Conservation (phyloP, 1,140 invertebrate genomes). For the fruit fly (Drosophila melanogaster) region DNA sequence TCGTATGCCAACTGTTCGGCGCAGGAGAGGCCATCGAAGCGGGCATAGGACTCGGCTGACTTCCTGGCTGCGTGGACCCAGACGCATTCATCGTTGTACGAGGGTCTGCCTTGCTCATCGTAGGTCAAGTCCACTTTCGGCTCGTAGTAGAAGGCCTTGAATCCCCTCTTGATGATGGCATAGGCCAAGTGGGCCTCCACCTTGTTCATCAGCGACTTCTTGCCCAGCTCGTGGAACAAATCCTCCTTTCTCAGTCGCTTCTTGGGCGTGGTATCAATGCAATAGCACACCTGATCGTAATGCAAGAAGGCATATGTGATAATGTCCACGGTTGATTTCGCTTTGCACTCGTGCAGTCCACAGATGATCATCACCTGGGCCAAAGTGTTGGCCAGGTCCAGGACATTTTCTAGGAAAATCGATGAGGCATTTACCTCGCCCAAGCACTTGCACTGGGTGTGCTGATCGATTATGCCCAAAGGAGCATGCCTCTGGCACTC, state of each 20-base stretch:
- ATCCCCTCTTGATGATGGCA: constrained; percentile 74
- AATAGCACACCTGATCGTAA: constrained; percentile 81
- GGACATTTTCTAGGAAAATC: constrained; percentile 77
- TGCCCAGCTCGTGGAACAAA: constrained; percentile 77
- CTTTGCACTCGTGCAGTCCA: constrained; percentile 80
- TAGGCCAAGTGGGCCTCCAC: constrained; percentile 79
- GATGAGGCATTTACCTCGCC: constrained; percentile 79
- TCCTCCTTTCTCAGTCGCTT: constrained; percentile 78
- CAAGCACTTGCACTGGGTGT: constrained; percentile 73
- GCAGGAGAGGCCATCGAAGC: constrained; percentile 75
- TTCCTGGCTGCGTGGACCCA: constrained; percentile 80
- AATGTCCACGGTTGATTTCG: constrained; percentile 76
- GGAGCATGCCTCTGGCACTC: constrained; percentile 76
- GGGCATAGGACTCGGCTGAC: constrained; percentile 71
- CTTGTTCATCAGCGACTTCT: constrained; percentile 81
- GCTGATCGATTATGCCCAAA: constrained; percentile 71
- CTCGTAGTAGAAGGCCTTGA: constrained; percentile 80
- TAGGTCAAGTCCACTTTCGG: constrained; percentile 67
- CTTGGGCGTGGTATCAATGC: constrained; percentile 74
- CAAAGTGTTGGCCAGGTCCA: constrained; percentile 73
- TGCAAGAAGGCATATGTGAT: constrained; percentile 77
- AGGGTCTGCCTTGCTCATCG: constrained; percentile 65
- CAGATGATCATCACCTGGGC: constrained; percentile 81
- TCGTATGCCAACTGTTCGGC: constrained; percentile 70
- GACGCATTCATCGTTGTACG: constrained; percentile 77